A percentile compares a stretch with the other conserved stretches of the same genome.
Conservation (phyloP, 2,797 vertebrate genomes). For the Siniperca scherzeri region DNA sequence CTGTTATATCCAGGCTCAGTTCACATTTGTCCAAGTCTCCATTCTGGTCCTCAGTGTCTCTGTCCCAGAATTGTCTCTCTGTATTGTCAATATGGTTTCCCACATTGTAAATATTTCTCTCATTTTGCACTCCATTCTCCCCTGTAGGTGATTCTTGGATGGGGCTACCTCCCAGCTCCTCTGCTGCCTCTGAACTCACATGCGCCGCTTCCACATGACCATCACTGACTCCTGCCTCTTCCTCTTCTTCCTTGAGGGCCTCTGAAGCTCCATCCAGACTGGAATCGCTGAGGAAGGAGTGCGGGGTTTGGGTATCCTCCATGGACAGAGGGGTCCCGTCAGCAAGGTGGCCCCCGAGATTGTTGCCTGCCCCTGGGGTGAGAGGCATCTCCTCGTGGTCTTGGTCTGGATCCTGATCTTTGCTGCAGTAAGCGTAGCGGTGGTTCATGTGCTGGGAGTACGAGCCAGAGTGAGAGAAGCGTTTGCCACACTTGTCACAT, state of each 20-base stretch:
- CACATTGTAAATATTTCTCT: conserved; percentile 48
- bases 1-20: conserved; percentile 68
- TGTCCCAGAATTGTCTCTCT: conserved; percentile 56
- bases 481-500: conserved; percentile 90
- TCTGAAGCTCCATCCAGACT: conserved; percentile 81
- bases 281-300: conserved; percentile 85
- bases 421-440: conserved; percentile 89
- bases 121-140: conserved; percentile 34
- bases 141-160: conserved; percentile 33
- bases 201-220: conserved; percentile 41
- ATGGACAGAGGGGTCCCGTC: conserved; percentile 68
- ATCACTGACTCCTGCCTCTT: conserved; percentile 44
- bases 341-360: conserved; percentile 36
- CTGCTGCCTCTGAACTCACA: conserved; percentile 29
- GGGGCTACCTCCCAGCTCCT: conserved; percentile 35
- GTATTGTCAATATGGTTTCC: conserved; percentile 37
- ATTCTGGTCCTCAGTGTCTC: conserved; percentile 58
- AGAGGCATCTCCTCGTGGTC: conserved; percentile 79
- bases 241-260: conserved; percentile 73
- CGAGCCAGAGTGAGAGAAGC: conserved; percentile 91
- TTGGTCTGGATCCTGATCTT: conserved; percentile 84
- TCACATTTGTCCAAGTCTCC: conserved; percentile 75
- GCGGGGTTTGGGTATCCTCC: conserved; percentile 78
- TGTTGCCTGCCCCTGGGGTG: conserved; percentile 51
- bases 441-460: conserved; percentile 93